Evolutionary conservation across 2,113 vertebrate genomes (phyloP), one percentile per base, ranked within the genome.

Genomic region (Tragelaphus imberbis): DNA sequence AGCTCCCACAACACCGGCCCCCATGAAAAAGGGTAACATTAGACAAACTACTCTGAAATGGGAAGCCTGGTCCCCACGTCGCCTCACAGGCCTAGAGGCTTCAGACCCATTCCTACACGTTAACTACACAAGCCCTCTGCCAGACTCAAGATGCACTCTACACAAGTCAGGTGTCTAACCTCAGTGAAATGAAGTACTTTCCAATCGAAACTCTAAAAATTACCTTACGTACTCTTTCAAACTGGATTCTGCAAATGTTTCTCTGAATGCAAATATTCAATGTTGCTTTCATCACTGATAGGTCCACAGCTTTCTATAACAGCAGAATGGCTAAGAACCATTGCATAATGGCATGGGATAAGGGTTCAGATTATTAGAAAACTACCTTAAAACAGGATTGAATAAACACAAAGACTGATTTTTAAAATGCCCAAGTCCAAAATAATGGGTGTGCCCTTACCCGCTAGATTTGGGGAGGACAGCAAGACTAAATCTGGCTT

Each of bases 51-150:
- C 49, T 95, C 40, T 61, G 47, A 94, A 91, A 47, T 16, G 82
- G 0, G 44, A 79, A 71, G 25, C 23, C 68, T 97, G 98, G 96
- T 91, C 96, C 97, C 97, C n/a, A 9, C 2, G 16, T 53, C 49
- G 3, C 65, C 58, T 49, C 63, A 59, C 65, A 79, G n/a, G 23
- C 27, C n/a, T 33, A 10, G n/a, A 84, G 51, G 81, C 88, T 90
- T 68, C 55, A 6, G 17, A 81, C 9, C 28, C n/a, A 5, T 13
- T 51, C 25, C 28, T 27, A 53, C 30, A 11, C 0, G 13, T 2
- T 2, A 58, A 44, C 51, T 4, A 88, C 36, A 17, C 19, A 40
- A 27, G n/a, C 7, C 40, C 94, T 61, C 36, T 30, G 7, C 28
- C 23, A 61, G 11, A 71, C 56, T 56, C 44, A 51, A 56, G 59